Evolutionary conservation across 2,113 vertebrate genomes (phyloP).

Genomic region (Bubalus kerabau): DNA sequence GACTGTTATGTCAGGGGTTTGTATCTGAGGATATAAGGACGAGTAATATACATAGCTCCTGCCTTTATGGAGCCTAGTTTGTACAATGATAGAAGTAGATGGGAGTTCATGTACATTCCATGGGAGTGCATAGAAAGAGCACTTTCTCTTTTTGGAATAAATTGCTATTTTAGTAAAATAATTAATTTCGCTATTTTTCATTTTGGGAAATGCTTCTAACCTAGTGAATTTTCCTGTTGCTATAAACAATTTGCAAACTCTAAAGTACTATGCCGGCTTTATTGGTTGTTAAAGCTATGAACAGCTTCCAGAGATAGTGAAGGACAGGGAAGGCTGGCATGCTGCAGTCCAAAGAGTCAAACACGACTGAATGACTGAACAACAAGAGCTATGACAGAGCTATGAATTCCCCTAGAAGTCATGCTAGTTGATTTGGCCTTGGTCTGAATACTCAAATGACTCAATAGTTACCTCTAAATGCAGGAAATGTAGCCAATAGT

Average conservation of each 20-base stretch:
- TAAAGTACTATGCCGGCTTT: not conserved
- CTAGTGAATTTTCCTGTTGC: conserved; percentile 21
- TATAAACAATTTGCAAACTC: conserved; percentile 17
- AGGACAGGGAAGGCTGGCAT: not conserved
- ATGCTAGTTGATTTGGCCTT: not conserved
- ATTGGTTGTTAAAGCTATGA: conserved; percentile 37
- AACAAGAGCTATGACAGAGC: not conserved
- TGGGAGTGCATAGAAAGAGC: not conserved
- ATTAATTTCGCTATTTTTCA: not conserved
- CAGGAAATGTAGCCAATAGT: not conserved
- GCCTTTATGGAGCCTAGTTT: not conserved
- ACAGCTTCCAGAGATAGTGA: not conserved
- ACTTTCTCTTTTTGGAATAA: conserved; percentile 31
- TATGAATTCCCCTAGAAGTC: conserved; percentile 11
- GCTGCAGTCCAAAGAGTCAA: not conserved
- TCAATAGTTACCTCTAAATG: not conserved
- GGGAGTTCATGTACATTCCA: not conserved
- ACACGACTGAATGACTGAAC: not conserved
- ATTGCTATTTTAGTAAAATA: conserved; percentile 31
- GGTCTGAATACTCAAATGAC: not conserved
- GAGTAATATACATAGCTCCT: not conserved
- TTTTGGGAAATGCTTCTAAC: not conserved
- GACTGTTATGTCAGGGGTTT: not conserved
- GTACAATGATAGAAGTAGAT: not conserved
- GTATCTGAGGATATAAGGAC: not conserved